Percentiles rank a stretch among this genome's conserved stretches.
phyloP scores from a whole-genome alignment of 2,113 vertebrate species.

The Ceyx cyanopectus region DNA sequence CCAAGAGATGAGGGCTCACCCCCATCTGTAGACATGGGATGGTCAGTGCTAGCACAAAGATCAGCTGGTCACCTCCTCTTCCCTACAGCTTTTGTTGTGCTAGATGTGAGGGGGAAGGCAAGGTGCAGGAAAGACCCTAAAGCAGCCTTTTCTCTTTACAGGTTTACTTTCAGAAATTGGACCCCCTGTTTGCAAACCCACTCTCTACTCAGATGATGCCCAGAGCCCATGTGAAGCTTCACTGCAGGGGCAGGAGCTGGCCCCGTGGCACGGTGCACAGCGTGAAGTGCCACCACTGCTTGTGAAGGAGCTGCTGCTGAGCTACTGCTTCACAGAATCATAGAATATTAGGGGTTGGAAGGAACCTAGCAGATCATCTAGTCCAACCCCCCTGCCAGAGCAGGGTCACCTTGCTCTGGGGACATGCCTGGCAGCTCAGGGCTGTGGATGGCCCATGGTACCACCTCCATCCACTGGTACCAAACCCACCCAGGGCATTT shows the following conservation, averaged over 20 bases:
- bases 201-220: not conserved
- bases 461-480: not conserved
- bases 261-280: not conserved
- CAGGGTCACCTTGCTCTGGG: too few relatives aligned
- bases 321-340: not conserved
- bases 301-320: not conserved
- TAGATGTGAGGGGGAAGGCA: not conserved
- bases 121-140: not conserved
- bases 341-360: too few relatives aligned
- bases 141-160: not conserved
- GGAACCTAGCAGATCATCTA: too few relatives aligned
- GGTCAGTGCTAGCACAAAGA: not conserved
- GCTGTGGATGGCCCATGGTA: not conserved
- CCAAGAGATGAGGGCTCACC: not conserved
- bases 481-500: not conserved
- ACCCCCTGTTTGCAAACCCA: not conserved
- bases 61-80: not conserved
- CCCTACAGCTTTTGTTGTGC: not conserved
- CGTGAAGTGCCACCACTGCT: fast-evolving
- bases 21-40: not conserved
- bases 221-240: not conserved
- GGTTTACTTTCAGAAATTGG: not conserved
- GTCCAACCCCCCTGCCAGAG: too few relatives aligned
- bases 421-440: not conserved
- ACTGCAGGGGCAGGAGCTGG: not conserved